Percentiles rank a stretch among this genome's conserved stretches.
Evolutionary conservation across 1,140 invertebrate species (phyloP).

Genomic region (Pogonomyrmex barbatus): DNA sequence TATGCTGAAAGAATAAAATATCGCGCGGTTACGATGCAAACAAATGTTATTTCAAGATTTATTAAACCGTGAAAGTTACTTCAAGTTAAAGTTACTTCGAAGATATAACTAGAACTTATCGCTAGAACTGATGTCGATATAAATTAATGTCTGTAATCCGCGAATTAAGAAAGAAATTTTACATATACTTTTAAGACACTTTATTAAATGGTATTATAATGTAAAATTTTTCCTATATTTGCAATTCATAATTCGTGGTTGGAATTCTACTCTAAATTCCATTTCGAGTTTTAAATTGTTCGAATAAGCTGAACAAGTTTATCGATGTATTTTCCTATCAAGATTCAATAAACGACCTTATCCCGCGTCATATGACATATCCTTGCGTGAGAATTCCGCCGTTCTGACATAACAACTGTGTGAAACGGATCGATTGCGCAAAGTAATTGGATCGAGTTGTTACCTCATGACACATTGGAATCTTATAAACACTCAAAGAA

Average conservation of each 20-base stretch:
- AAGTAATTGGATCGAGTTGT: constrained; percentile 50
- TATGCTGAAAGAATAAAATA: constrained; percentile 31
- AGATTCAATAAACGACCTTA: not conserved
- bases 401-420: constrained; percentile 22
- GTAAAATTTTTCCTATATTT: not conserved
- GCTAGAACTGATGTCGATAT: not conserved
- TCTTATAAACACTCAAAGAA: not conserved
- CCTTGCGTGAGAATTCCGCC: constrained; percentile 19
- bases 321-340: not conserved
- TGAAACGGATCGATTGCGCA: constrained; percentile 14
- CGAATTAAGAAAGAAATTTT: not conserved
- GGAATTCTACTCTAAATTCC: not conserved
- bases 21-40: not conserved
- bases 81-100: not conserved
- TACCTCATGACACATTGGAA: constrained; percentile 26
- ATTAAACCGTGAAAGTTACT: constrained; percentile 15
- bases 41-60: not conserved
- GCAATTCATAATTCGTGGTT: not conserved
- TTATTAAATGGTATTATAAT: not conserved
- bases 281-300: not conserved
- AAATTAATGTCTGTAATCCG: constrained; percentile 13
- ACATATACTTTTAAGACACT: not conserved
- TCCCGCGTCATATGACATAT: not conserved
- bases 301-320: not conserved
- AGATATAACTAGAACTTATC: not conserved